These are phyloP conservation scores for Gallinago nigripennis DNA, from an alignment of 2,797 vertebrate species.

Conservation along the genomic window DNA sequence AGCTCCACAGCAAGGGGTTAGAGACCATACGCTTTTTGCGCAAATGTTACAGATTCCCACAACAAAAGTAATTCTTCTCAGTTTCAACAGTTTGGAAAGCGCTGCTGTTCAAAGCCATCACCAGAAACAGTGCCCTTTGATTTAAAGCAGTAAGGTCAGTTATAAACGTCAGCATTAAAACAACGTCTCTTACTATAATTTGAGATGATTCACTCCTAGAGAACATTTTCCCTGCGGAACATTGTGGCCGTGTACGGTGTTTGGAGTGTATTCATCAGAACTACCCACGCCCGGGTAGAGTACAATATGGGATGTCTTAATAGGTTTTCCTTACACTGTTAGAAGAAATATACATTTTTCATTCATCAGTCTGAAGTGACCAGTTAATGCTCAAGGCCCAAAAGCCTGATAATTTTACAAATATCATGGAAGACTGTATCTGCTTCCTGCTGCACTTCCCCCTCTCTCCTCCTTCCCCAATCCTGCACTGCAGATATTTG, in stretches of 20 bases:
- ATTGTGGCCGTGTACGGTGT: background rate
- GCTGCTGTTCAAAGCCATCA: background rate
- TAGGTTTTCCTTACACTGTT: background rate
- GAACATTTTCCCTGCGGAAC: background rate
- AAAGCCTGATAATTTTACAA: background rate
- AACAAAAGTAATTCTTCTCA: background rate
- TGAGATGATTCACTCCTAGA: background rate
- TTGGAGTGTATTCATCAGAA: conserved; percentile 37
- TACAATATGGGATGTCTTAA: background rate
- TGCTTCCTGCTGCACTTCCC: background rate
- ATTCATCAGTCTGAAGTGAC: background rate
- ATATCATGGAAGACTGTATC: background rate
- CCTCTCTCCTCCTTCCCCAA: background rate
- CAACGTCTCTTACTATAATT: background rate
- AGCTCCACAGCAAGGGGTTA: background rate
- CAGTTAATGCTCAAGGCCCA: background rate
- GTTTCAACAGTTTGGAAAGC: background rate
- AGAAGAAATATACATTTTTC: background rate
- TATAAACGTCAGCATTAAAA: conserved; percentile 14
- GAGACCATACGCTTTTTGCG: background rate
- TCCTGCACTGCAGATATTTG: background rate
- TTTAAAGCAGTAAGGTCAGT: conserved; percentile 19
- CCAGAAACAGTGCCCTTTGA: conserved; percentile 16
- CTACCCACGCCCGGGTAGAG: background rate
- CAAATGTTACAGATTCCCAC: background rate